Evolutionary conservation across 2,888 invertebrate species (phyloP), one percentile per base, ranked within the genome.

Genomic region (Bellardia bayeri): DNA sequence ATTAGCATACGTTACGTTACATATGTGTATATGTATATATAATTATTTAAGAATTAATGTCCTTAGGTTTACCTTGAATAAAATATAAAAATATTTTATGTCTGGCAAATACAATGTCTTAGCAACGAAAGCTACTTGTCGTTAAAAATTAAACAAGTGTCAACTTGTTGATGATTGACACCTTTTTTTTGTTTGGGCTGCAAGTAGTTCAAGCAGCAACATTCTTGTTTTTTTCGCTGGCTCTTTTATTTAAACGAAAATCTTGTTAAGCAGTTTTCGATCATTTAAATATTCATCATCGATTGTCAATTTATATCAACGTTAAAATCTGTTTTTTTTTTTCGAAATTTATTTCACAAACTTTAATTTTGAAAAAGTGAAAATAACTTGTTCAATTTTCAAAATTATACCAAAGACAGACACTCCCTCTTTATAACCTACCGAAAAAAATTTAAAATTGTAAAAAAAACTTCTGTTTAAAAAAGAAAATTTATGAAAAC

Each of bases 111-210:
- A 64, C 14, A 23, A 71, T 66, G 58, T 61, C 54, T 68, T 66
- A 14, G 2, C 13, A 79, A 74, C 69, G 51, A 79, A 79, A 85
- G 68, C 61, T 51, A 74, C 80, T 85, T 69, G 74, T 79, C 78
- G 64, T 74, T 72, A 78, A 76, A 82, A 69, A 68, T 74, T 82
- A 74, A 72, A 74, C 76, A 85, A 85, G 87, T 85, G 87, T 66
- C 87, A 87, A 87, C 75, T 69, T 87, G 87, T 85, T 80, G 85
- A 82, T 87, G 87, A 82, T 82, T 82, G 87, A 87, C 87, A 87
- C 87, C 87, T 82, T 87, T 87, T 33, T 33, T 37, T 23, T 87
- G n/a, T 82, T 40, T 3, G 16, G 40, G 6, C 16, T 51, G 68
- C 75, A 30, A 37, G 76, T 45, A 61, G 58, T 63, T 61, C 37